These are phyloP conservation scores for Amphipyra berbera DNA, from an alignment of 2,888 invertebrate species.

Conservation along the genomic window DNA sequence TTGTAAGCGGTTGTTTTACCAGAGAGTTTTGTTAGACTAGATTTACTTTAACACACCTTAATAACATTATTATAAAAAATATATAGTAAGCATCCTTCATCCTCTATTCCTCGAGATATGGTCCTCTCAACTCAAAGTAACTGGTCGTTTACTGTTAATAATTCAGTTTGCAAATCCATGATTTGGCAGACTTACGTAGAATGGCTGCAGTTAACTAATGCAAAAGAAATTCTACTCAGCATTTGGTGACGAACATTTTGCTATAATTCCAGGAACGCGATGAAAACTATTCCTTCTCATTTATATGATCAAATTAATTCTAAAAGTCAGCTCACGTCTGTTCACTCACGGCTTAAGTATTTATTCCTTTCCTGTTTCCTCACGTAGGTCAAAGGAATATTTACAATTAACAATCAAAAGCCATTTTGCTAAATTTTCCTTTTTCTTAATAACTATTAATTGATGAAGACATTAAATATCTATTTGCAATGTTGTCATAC, in stretches of 20 bases:
- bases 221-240: background rate
- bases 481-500: slow-evolving; percentile 79
- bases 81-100: too few relatives aligned
- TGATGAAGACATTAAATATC: slow-evolving; percentile 75
- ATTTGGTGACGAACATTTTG: slow-evolving; percentile 14
- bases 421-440: slow-evolving; percentile 84
- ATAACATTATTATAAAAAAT: too few relatives aligned
- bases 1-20: too few relatives aligned
- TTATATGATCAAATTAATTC: slow-evolving; percentile 5
- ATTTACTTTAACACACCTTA: too few relatives aligned
- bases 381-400: slow-evolving; percentile 70
- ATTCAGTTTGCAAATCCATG: background rate
- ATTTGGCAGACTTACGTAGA: background rate
- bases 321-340: slow-evolving; percentile 9
- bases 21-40: too few relatives aligned
- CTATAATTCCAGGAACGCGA: background rate
- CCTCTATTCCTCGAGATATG: too few relatives aligned
- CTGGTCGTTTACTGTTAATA: background rate
- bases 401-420: slow-evolving; percentile 67
- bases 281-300: background rate
- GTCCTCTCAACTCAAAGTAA: background rate
- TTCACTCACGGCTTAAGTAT: slow-evolving; percentile 6
- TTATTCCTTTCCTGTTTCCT: slow-evolving; percentile 31
- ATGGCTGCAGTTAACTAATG: background rate
- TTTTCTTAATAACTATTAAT: slow-evolving; percentile 75